Evolutionary conservation across 2,113 vertebrate species (phyloP), one percentile per base, ranked within the genome.

Genomic region (Scalopus aquaticus): DNA sequence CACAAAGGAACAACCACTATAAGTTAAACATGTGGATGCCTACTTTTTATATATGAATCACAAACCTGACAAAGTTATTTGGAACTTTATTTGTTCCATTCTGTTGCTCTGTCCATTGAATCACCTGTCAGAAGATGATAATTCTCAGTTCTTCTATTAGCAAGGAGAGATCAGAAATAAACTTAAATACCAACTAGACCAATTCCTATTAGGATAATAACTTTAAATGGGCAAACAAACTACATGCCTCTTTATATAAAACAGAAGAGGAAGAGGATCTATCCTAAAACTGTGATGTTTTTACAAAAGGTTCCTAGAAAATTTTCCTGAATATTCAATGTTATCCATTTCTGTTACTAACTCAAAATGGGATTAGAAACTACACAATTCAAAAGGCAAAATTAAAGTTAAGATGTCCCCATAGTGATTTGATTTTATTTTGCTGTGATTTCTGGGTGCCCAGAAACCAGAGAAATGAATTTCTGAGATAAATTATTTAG

Each of bases 401-500:
- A 89, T 79, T 73, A 44, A 90, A 79, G 49, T 91, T 73, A 81
- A 2, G 76, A 22, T 74, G 22, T 15, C 91, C 3, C 39, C 19
- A 13, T 2, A 17, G 32, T 32, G 10, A 81, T 60, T 2, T 80
- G 16, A 74, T 70, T 87, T 94, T 28, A 89, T 88, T 84, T 65
- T 85, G 39, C 32, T 62, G 1, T 84, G 60, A 82, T 92, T 77
- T 92, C 56, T 92, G 81, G 72, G 9, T 85, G 32, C 58, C 35
- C 20, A 49, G 17, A 93, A 95, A 88, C 2, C 64, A 67, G 56
- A 67, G 56, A 12, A 54, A 84, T 72, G 11, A 80, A 88, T 11
- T 94, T n/a, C 80, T 80, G 62, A 94, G 37, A 81, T 46, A 74
- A 54, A 89, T 82, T 81, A 32, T 51, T 84, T 82, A 74, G 42